Evolutionary conservation across 2,797 vertebrate species (phyloP).

Genomic region (Phalloptychus januarius): DNA sequence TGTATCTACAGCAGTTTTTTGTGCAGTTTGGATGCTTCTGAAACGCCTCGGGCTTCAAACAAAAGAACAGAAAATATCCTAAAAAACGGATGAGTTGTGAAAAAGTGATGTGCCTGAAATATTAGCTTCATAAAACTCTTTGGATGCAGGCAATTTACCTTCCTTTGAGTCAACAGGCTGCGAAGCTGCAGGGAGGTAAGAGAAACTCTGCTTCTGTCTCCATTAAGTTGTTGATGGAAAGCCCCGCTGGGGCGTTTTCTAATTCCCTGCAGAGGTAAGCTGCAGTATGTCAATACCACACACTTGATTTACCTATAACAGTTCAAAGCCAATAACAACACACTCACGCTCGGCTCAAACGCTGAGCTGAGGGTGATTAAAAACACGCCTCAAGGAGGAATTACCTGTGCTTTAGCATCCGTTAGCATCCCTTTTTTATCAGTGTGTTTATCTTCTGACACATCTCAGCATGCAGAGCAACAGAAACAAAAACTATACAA

Average conservation of each 20-base stretch:
- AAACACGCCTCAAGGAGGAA: background rate
- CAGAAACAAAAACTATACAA: background rate
- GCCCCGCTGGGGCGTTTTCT: slow-evolving; percentile 6
- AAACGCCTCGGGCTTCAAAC: slow-evolving; percentile 9
- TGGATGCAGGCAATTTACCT: slow-evolving; percentile 31
- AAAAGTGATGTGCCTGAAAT: slow-evolving; percentile 29
- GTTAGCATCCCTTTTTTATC: background rate
- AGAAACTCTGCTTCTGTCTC: slow-evolving; percentile 13
- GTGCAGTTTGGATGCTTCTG: slow-evolving; percentile 6
- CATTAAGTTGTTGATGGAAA: slow-evolving; percentile 17
- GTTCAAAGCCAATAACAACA: slow-evolving; percentile 43
- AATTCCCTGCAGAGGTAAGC: slow-evolving; percentile 41
- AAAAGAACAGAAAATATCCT: slow-evolving; percentile 3
- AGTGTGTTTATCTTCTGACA: slow-evolving; percentile 1
- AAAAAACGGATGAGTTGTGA: slow-evolving; percentile 25
- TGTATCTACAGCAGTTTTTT: slow-evolving; percentile 36
- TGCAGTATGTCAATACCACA: slow-evolving; percentile 45
- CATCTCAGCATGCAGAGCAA: accelerated
- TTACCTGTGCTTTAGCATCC: background rate
- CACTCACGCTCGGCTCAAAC: slow-evolving; percentile 14
- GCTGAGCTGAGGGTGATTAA: slow-evolving; percentile 15
- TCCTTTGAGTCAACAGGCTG: slow-evolving; percentile 25
- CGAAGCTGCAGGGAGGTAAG: slow-evolving; percentile 22
- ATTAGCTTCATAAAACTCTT: slow-evolving; percentile 43
- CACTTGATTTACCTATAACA: slow-evolving; percentile 35